Evolutionary conservation across 30 jellyfish, hydroid and myxozoan species (phyloP).

Genomic region (Pseudorhiza aurosa): DNA sequence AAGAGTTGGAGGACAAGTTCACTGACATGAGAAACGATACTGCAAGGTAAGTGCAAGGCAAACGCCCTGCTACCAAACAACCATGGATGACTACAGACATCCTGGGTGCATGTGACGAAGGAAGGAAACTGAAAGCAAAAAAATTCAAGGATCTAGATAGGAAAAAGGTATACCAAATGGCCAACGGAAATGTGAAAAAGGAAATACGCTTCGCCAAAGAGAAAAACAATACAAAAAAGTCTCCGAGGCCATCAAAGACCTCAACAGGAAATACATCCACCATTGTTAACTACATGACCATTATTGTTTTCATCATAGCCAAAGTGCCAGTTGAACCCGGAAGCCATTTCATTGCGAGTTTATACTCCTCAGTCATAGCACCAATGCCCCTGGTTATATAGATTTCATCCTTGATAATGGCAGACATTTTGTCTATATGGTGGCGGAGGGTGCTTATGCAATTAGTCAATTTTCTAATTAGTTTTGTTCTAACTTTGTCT

Average conservation of each 20-base stretch:
- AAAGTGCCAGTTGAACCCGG: too few relatives aligned
- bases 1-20: not conserved
- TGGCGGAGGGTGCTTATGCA: too few relatives aligned
- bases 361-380: too few relatives aligned
- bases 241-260: not conserved
- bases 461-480: too few relatives aligned
- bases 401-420: too few relatives aligned
- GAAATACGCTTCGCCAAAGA: constrained; percentile 1
- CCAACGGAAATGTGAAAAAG: not conserved
- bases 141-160: not conserved
- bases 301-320: too few relatives aligned
- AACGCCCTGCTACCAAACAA: not conserved
- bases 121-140: constrained; percentile 12
- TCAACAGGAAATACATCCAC: not conserved
- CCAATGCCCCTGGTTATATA: too few relatives aligned
- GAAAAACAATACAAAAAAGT: constrained; percentile 12
- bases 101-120: not conserved
- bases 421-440: too few relatives aligned
- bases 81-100: constrained; percentile 35
- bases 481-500: too few relatives aligned
- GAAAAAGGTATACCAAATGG: not conserved
- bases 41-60: not conserved
- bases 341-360: too few relatives aligned
- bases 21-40: not conserved
- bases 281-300: too few relatives aligned